A percentile compares a stretch with the other conserved stretches of the same genome.
These are phyloP conservation scores for Buceros bicornis DNA, from an alignment of 2,797 vertebrate species.

Conservation along the genomic window DNA sequence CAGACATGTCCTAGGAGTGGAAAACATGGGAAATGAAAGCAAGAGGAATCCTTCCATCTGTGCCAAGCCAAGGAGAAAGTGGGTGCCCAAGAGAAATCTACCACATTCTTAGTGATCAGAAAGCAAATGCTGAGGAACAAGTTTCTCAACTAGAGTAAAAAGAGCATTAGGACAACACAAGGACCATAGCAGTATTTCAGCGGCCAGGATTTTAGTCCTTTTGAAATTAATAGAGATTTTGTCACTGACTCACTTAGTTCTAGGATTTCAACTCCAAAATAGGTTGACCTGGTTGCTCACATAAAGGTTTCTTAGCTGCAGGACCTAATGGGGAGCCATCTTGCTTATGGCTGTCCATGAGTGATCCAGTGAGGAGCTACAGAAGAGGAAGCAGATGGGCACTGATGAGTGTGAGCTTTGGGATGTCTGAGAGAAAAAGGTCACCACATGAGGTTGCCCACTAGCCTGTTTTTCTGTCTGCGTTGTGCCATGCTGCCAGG, in stretches of 20 bases:
- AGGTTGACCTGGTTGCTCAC: background rate
- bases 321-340: background rate
- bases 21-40: background rate
- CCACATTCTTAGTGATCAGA: background rate
- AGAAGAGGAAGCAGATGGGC: background rate
- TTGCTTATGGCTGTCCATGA: background rate
- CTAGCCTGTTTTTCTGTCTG: accelerated
- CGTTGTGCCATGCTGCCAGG: accelerated
- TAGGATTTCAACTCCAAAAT: background rate
- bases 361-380: background rate
- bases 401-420: background rate
- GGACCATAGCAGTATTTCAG: background rate
- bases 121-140: background rate
- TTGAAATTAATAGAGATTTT: background rate
- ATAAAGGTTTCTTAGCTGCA: background rate
- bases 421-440: background rate
- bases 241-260: background rate
- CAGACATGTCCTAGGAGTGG: background rate
- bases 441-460: background rate
- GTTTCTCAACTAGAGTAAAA: background rate
- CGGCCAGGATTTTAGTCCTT: background rate
- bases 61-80: background rate
- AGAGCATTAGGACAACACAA: background rate
- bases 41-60: background rate
- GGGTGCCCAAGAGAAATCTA: accelerated